These are phyloP conservation scores for Stegodyphus dumicola DNA, from an alignment of 1,140 invertebrate genomes.

Conservation along the genomic window DNA sequence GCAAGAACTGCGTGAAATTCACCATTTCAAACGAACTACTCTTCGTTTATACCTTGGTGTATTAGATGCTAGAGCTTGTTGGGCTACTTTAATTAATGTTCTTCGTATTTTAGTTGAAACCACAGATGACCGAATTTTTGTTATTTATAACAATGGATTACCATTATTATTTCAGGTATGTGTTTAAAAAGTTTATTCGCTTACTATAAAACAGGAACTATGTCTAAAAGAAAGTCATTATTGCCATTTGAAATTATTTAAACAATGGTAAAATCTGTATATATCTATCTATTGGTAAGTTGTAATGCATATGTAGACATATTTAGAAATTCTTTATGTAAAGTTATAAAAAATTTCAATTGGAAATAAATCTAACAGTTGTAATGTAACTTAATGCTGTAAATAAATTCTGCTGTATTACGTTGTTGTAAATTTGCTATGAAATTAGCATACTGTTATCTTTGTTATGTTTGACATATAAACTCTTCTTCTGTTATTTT, in stretches of 20 bases:
- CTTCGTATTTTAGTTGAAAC: conserved; percentile 86
- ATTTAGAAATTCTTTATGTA: no score
- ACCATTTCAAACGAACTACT: conserved; percentile 83
- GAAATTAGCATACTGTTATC: no score
- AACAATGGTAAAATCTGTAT: no score
- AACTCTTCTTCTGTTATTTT: no score
- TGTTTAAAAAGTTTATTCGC: not conserved
- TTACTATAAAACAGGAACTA: not conserved
- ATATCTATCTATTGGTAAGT: no score
- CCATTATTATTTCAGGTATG: conserved; percentile 85
- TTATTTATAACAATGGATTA: conserved; percentile 88
- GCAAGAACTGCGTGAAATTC: conserved; percentile 83
- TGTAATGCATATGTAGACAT: no score
- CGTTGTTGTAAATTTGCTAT: no score
- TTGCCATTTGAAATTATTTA: not conserved
- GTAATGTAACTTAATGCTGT: no score
- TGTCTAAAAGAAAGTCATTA: not conserved
- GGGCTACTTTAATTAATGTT: conserved; percentile 89
- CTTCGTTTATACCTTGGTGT: conserved; percentile 83
- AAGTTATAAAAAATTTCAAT: no score
- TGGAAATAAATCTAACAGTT: no score
- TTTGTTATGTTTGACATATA: no score
- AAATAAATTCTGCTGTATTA: no score
- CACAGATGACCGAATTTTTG: conserved; percentile 87
- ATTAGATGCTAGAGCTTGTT: conserved; percentile 84